Evolutionary conservation across 2,888 invertebrate species (phyloP).

Genomic region (Tetrapedia diversipes): DNA sequence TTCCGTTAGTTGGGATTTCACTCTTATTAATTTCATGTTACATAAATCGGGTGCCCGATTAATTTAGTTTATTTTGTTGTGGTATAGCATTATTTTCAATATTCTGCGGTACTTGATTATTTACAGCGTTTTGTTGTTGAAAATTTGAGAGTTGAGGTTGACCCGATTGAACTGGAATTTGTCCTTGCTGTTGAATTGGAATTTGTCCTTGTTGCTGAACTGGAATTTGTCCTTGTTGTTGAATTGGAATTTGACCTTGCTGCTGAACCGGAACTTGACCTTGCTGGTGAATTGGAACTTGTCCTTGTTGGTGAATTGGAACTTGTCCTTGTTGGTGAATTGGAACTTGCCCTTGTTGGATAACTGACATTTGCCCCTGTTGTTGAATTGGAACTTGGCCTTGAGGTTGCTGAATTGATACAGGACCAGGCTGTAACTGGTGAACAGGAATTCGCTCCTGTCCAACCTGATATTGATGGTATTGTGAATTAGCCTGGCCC

Average conservation of each 20-base stretch:
- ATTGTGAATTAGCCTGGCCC: constrained; percentile 63
- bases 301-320: constrained; percentile 65
- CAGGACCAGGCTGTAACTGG: constrained; percentile 64
- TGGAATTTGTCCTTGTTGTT: constrained; percentile 58
- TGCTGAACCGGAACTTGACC: constrained; percentile 22
- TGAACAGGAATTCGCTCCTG: constrained; percentile 67
- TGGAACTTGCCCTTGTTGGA: constrained; percentile 6
- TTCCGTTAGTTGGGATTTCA: constrained; percentile 40
- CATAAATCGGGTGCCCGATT: constrained; percentile 47
- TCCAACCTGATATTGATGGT: no score
- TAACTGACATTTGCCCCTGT: neutral
- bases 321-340: constrained; percentile 52
- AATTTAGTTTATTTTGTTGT: constrained; percentile 59
- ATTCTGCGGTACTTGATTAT: constrained; percentile 63
- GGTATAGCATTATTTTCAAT: constrained; percentile 44
- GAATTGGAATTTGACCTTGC: constrained; percentile 65
- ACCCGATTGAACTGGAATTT: constrained; percentile 30
- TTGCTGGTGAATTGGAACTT: constrained; percentile 43
- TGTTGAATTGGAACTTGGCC: constrained; percentile 52
- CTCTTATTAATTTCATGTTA: constrained; percentile 48
- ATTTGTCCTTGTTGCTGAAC: constrained; percentile 56
- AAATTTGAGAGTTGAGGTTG: constrained; percentile 44
- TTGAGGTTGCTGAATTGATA: constrained; percentile 66
- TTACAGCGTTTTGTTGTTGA: constrained; percentile 6
- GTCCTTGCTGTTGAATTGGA: constrained; percentile 58